Evolutionary conservation across 1,140 invertebrate genomes (phyloP).

Genomic region (Dolichoris vasculosae): DNA sequence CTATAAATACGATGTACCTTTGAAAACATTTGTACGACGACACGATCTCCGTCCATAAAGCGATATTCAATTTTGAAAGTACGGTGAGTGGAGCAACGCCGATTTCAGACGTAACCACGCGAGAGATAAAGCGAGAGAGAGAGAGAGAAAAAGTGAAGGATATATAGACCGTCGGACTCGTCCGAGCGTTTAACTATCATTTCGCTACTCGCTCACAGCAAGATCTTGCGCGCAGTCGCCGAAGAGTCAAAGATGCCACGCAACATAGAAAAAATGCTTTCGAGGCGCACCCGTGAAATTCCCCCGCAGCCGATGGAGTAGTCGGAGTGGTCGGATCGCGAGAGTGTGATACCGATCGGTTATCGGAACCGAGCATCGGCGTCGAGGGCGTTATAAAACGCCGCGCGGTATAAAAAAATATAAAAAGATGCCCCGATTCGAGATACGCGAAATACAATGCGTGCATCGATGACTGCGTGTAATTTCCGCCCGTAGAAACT

Average conservation of each 20-base stretch:
- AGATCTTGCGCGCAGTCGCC: not conserved
- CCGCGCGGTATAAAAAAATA: not conserved
- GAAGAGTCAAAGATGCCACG: not conserved
- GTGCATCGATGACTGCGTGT: slow-evolving; percentile 31
- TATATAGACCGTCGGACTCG: not conserved
- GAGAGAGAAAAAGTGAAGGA: not conserved
- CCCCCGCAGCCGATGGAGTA: slow-evolving; percentile 50
- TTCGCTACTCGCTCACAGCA: not conserved
- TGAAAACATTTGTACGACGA: not conserved
- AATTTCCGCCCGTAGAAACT: slow-evolving; percentile 16
- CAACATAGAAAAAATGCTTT: slow-evolving; percentile 25
- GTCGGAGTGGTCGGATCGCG: not conserved
- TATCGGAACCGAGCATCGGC: slow-evolving; percentile 57
- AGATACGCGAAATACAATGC: slow-evolving; percentile 18
- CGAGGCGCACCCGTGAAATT: slow-evolving; percentile 59
- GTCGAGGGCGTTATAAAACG: slow-evolving; percentile 37
- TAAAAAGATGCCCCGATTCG: not conserved
- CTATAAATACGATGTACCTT: not conserved
- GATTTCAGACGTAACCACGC: not conserved
- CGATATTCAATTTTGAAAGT: not conserved
- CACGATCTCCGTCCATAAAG: not conserved
- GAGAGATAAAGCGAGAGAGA: not conserved
- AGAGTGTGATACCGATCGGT: slow-evolving; percentile 63
- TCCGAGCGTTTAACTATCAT: not conserved
- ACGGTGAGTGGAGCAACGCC: not conserved